Evolutionary conservation across 2,797 vertebrate species (phyloP), one percentile per base, ranked within the genome.

Genomic region (Sandelia bainsii): DNA sequence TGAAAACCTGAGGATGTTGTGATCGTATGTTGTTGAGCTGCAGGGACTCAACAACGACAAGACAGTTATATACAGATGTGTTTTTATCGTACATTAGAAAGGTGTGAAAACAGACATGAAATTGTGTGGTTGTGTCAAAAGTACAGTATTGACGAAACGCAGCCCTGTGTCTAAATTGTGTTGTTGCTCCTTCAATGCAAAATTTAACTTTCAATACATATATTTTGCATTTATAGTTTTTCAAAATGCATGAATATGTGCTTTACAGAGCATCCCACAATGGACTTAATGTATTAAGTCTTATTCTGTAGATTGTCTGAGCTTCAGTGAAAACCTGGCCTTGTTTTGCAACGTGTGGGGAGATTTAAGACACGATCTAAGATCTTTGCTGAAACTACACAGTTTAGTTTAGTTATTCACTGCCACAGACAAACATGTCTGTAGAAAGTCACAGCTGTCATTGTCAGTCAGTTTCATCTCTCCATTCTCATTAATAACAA

Each of bases 401-500:
- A 45, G 58, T 61, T 44, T 3, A 49, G 68, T 81, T 83, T 42
- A 19, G 42, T 17, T 20, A 0, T 46, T 50, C 42, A 42, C 11
- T 50, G 52, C 5, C 16, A 54, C n/a, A 76, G 34, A 45, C 70
- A 32, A 45, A 22, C 74, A 67, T 69, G 54, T 63, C 78, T 60
- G 17, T 20, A 48, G 50, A 52, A 62, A 79, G 72, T 77, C 77
- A 76, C 34, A 58, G 81, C 86, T 85, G 85, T 86, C 85, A 91
- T 86, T 88, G 88, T 82, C 84, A 80, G 70, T 65, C 75, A 75
- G 85, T 93, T 91, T 90, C 87, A 86, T 78, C 69, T 60, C 77
- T 62, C 66, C 74, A 51, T 52, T 83, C 90, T 93, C 92, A 94
- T 94, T 93, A 94, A 94, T 93, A 91, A 93, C 92, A 94, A 94